Base-by-base conservation (phyloP, 1,140 invertebrate species). In the Drosophila takahashii region DNA sequence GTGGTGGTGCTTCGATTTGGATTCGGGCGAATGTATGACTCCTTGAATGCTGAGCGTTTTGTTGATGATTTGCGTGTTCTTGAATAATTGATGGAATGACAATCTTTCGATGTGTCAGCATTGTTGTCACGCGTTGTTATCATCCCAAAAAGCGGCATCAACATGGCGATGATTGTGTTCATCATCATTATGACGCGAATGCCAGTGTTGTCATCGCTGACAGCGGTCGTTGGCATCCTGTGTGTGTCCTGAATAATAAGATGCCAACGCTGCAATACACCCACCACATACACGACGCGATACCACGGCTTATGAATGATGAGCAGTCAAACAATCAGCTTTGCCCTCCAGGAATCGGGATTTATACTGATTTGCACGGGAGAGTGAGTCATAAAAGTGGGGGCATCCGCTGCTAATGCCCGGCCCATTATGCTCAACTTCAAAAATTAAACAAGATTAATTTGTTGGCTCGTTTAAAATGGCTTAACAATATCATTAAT, bases 1-100 rank as follows among this genome's bases (percentile, higher is more conserved):
- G 9, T 26, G 22, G 47, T 26, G 36, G 9, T n/a, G 11, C n/a
- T n/a, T 39, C 9, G 11, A n/a, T 18, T n/a, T n/a, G 7, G 11
- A n/a, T 18, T 44, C 4, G 18, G 29, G 22, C 5, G 10, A 37
- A 52, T 79, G 67, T 32, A 32, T 32, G 29, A 67, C 56, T 71
- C 74, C 70, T 64, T 61, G 61, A 76, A 78, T 79, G 69, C 67
- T 57, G 57, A 75, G 50, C 73, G 74, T 61, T 77, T 77, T 77
- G 73, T 69, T 77, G 74, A 77, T 77, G 74, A 77, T 77, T 78
- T 78, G 75, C 75, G 75, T 76, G 73, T 77, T 70, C 48, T 22
- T 78, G 74, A 89, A 87, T 87, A 87, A 89, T 83, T 87, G 84
- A 87, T 87, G 79, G 80, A 79, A 84, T 83, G 84, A 89, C 84